Evolutionary conservation across 2,797 vertebrate genomes (phyloP), one percentile per base, ranked within the genome.

Genomic region (Platyrinchus mystaceus): DNA sequence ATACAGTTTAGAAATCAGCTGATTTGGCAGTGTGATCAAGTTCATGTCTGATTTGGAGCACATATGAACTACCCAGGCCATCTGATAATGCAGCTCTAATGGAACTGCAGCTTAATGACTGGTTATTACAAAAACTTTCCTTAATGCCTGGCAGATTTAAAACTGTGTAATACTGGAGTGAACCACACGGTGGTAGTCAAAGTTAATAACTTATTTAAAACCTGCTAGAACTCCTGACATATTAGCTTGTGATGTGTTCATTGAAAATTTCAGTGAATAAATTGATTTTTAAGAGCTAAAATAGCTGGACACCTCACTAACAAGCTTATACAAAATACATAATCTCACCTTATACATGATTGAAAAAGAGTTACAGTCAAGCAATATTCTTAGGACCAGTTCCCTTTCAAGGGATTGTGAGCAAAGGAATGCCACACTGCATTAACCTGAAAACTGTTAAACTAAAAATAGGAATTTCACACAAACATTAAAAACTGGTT

Each of bases 171-270:
- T 98, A 96, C 97, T 96, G 76, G 52, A 92, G 8, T 71, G 78
- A 95, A 87, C 98, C 98, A 98, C 98, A 97, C 44, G 98, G 97
- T 98, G 98, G 98, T 96, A 98, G 97, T 97, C 97, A 91, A 98
- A 97, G 97, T 97, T 98, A 98, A 97, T 94, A 98, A 96, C 98
- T 98, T 95, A 70, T 36, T 93, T 96, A 30, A 96, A 97, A 64
- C 19, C 36, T 92, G 93, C 75, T 90, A 55, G 30, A 64, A 59
- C 30, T 89, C 44, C 87, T 91, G 89, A 70, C 37, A 49, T 87
- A 82, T 12, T 87, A 64, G 77, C 44, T 80, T 94, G 86, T 75
- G 21, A 87, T 90, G 63, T 94, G 84, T 75, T 95, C 95, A 59
- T 90, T 96, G 93, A 97, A 94, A 85, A 87, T 84, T 82, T 89